Percentiles rank a stretch among this genome's conserved stretches.
Evolutionary conservation across 2,797 vertebrate genomes (phyloP).

Genomic region (Phyllotis vaccarum): DNA sequence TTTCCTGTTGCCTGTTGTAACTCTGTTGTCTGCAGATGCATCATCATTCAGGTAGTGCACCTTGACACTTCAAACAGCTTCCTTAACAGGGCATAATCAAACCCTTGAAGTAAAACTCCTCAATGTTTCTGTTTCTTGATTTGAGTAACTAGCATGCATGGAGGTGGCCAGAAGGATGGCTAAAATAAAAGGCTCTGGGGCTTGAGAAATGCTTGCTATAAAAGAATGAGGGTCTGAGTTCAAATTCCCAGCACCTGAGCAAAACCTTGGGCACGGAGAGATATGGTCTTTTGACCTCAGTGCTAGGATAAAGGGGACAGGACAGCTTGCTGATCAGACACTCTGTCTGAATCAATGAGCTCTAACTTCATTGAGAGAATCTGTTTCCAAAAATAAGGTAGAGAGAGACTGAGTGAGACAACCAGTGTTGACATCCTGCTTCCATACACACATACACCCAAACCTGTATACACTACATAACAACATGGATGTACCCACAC

Average conservation of each 20-base stretch:
- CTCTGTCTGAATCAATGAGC: neutral
- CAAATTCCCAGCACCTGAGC: neutral
- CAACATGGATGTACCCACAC: neutral
- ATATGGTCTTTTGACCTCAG: neutral
- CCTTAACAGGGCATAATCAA: neutral
- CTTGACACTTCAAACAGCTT: neutral
- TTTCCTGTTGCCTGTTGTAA: neutral
- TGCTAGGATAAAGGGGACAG: neutral
- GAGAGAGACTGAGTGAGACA: neutral
- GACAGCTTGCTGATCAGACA: neutral
- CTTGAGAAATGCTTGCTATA: neutral
- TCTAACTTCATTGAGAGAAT: neutral
- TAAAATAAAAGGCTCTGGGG: neutral
- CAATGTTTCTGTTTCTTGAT: neutral
- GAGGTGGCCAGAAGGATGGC: neutral
- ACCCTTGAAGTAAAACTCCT: neutral
- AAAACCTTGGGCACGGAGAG: neutral
- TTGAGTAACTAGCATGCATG: neutral
- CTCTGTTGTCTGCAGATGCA: neutral
- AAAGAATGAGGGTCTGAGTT: neutral
- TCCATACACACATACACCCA: neutral
- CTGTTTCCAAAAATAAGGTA: neutral
- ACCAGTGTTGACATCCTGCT: neutral
- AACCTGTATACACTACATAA: neutral
- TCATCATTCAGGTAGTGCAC: neutral